Evolutionary conservation across 1,140 invertebrate genomes (phyloP), one percentile per base, ranked within the genome.

Genomic region (Periplaneta americana): DNA sequence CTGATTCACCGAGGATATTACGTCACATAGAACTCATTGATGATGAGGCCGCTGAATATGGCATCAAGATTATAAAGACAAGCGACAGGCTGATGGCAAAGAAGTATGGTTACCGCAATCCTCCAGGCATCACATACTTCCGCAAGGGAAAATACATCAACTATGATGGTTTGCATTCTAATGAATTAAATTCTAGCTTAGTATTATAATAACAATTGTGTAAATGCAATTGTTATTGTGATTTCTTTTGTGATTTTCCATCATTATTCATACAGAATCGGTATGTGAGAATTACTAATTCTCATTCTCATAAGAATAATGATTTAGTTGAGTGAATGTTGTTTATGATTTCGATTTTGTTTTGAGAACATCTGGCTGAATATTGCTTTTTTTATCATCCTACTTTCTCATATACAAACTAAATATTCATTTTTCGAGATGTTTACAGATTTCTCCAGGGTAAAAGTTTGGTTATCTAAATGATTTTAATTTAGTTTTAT

Each of bases 1-100:
- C 93, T 32, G 92, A 94, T 82, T 94, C 93, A 87, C 93, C 94
- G 8, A 90, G 93, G 88, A 91, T 97, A 35, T 88, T 97, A 32
- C 89, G 96, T 80, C 95, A 97, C 85, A 92, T 98, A 48, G 96
- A 98, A 88, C 88, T 97, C 75, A 98, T 98, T 83, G 96, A 98
- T 84, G 96, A 97, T 85, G 96, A 98, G 89, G 96, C 96, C 22
- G 89, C 93, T 1, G 95, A 98, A 87, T 98, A 97, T 88, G 96
- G 96, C 80, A 97, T 98, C 83, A 95, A 96, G 89, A 94, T 98
- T 80, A 96, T 97, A 0, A 96, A 98, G 90, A 96, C 96, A 89
- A 93, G 92, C 85, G 96, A 98, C 88, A 91, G 93, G 32, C 86
- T 98, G 28, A 98, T 98, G 95, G 96, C 97, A 3, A 98, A 98